These are phyloP conservation scores for Wiebesia pumilae DNA, from an alignment of 1,140 invertebrate genomes.

Conservation along the genomic window DNA sequence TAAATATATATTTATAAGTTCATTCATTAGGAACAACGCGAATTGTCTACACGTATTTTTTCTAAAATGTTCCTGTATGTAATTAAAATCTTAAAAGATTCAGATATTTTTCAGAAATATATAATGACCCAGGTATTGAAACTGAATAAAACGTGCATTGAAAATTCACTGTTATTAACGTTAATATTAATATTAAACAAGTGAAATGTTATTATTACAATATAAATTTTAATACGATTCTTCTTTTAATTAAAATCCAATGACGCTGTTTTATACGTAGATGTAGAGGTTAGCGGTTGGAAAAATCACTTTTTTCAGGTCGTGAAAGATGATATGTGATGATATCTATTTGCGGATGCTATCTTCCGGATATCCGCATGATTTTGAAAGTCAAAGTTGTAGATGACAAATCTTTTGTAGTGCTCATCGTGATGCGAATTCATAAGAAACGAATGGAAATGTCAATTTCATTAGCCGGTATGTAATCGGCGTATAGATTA, in stretches of 20 bases:
- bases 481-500: not conserved
- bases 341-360: not conserved
- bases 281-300: not conserved
- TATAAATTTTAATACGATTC: not conserved
- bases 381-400: not conserved
- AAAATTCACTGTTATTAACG: not conserved
- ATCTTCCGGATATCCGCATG: not conserved
- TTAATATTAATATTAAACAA: not conserved
- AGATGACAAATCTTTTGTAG: constrained; percentile 1
- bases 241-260: not conserved
- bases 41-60: not conserved
- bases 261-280: not conserved
- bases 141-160: not conserved
- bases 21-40: not conserved
- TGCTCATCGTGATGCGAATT: not conserved
- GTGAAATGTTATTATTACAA: not conserved
- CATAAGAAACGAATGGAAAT: not conserved
- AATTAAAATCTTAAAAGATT: not conserved
- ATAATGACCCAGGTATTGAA: no score
- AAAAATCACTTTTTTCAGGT: not conserved
- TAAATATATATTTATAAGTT: not conserved
- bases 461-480: not conserved
- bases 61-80: not conserved
- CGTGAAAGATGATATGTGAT: not conserved
- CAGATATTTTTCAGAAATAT: not conserved